These are phyloP conservation scores for Sinocyclocheilus rhinocerous DNA, from an alignment of 2,113 vertebrate genomes.

Conservation along the genomic window DNA sequence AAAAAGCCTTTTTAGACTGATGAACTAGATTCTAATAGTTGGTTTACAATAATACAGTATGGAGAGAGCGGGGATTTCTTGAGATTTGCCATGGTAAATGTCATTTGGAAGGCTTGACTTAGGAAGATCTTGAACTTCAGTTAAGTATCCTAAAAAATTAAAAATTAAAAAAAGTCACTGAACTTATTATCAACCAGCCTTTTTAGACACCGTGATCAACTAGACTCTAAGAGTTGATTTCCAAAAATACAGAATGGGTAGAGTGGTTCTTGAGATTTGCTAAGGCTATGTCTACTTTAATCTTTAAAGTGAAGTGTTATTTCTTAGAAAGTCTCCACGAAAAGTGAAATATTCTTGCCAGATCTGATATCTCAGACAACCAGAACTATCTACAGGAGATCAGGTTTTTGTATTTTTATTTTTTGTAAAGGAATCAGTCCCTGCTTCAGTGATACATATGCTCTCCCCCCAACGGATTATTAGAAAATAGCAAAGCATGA, in stretches of 20 bases:
- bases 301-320: conserved; percentile 56
- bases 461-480: conserved; percentile 58
- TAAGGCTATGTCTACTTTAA: conserved; percentile 26
- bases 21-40: too few relatives aligned
- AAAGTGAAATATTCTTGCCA: conserved; percentile 37
- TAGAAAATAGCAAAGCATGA: conserved; percentile 55
- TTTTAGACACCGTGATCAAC: not conserved
- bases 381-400: conserved; percentile 6
- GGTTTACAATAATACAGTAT: too few relatives aligned
- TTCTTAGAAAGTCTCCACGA: conserved; percentile 48
- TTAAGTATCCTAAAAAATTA: not conserved
- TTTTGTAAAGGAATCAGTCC: conserved; percentile 46
- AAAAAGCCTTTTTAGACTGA: not conserved
- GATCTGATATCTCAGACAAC: not conserved
- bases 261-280: not conserved
- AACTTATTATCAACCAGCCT: not conserved
- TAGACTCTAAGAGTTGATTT: not conserved
- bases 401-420: not conserved
- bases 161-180: not conserved
- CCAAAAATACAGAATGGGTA: not conserved
- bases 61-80: too few relatives aligned
- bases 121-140: not conserved
- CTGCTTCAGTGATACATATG: conserved; percentile 46
- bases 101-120: not conserved
- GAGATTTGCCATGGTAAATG: too few relatives aligned